Evolutionary conservation across 2,113 vertebrate species (phyloP).

Genomic region (Connochaetes taurinus): DNA sequence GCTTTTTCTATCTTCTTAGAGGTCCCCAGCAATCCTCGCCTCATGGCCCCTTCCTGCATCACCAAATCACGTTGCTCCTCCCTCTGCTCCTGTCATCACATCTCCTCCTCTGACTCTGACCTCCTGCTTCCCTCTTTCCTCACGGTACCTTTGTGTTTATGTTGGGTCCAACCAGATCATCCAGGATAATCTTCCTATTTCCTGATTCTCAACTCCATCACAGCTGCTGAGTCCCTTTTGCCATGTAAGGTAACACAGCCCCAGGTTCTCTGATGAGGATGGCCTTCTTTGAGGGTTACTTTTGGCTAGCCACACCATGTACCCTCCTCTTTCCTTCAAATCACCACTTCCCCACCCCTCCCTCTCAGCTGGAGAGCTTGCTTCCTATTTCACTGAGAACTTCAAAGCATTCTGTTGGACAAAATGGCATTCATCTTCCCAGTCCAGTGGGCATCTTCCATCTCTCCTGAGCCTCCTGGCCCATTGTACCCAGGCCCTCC

Average conservation of each 20-base stretch:
- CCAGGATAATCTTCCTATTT: background rate
- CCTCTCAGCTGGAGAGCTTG: background rate
- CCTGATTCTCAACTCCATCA: background rate
- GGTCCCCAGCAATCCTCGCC: accelerated
- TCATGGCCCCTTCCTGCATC: no score
- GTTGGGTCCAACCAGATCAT: no score
- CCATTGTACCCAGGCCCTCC: no score
- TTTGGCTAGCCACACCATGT: no score
- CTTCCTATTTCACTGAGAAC: background rate
- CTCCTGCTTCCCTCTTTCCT: background rate
- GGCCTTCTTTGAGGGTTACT: background rate
- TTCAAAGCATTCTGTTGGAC: no score
- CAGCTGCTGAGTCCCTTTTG: background rate
- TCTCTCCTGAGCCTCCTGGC: background rate
- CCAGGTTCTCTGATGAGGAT: background rate
- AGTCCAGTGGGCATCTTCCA: background rate
- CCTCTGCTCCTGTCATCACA: background rate
- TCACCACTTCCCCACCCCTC: no score
- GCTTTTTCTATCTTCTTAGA: background rate
- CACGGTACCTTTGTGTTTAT: no score
- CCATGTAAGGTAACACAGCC: background rate
- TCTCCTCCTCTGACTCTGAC: background rate
- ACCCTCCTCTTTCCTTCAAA: background rate
- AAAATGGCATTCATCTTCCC: background rate
- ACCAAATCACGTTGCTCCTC: background rate